These are phyloP conservation scores for Oligia strigilis DNA, from an alignment of 2,888 invertebrate species.

Conservation along the genomic window DNA sequence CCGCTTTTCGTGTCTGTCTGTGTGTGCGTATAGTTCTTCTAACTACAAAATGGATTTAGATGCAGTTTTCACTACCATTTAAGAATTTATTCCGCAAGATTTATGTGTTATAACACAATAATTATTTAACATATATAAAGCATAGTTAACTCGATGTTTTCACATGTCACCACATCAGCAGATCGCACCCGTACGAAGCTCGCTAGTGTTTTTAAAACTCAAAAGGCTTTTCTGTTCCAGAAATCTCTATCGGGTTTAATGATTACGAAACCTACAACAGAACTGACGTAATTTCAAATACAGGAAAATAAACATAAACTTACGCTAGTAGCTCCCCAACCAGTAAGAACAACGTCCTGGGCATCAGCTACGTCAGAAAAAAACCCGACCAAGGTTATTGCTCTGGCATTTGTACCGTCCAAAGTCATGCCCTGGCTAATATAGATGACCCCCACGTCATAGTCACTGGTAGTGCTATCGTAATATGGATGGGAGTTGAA, in stretches of 20 bases:
- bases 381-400: constrained; percentile 10
- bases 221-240: not conserved
- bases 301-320: constrained; percentile 56
- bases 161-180: too few species aligned
- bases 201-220: not conserved
- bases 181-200: too few species aligned
- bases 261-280: not conserved
- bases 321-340: constrained; percentile 85
- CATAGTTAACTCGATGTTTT: not conserved
- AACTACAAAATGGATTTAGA: not conserved
- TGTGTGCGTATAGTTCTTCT: not conserved
- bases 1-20: not conserved
- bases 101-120: not conserved
- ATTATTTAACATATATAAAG: not conserved
- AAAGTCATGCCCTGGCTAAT: constrained; percentile 76
- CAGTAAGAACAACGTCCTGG: constrained; percentile 75
- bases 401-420: constrained; percentile 74
- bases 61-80: not conserved
- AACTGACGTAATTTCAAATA: not conserved
- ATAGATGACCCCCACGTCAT: constrained; percentile 84
- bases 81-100: not conserved
- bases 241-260: not conserved
- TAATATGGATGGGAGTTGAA: constrained; percentile 76
- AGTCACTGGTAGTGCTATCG: constrained; percentile 70
- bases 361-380: constrained; percentile 68